phyloP scores from a whole-genome alignment of 2,113 vertebrate species.

The Pristiophorus japonicus region DNA sequence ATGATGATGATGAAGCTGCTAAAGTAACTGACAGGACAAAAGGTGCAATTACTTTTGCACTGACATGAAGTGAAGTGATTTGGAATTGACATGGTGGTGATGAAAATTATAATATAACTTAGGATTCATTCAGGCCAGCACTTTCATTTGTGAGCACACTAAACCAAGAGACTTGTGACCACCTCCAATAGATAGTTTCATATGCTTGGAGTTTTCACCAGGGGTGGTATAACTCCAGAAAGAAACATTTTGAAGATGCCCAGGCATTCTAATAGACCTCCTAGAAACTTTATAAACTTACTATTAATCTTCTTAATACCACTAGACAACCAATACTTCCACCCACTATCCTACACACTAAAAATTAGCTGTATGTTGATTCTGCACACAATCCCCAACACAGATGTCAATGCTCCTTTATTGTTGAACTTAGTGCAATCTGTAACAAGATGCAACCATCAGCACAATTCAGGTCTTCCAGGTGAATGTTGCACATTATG shows the following conservation, averaged over 20 bases:
- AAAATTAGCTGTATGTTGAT: background rate
- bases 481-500: background rate
- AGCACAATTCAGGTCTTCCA: background rate
- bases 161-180: background rate
- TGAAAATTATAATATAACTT: background rate
- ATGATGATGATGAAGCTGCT: no score
- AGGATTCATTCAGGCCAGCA: background rate
- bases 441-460: background rate
- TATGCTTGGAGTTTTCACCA: background rate
- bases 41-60: background rate
- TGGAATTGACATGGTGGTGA: background rate
- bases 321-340: background rate
- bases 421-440: background rate
- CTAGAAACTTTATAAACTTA: background rate
- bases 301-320: background rate
- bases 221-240: background rate
- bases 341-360: background rate
- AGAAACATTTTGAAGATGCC: background rate
- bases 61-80: background rate
- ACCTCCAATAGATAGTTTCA: background rate
- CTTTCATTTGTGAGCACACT: background rate
- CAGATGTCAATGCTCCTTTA: background rate
- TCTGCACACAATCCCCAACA: background rate
- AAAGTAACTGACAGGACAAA: background rate
- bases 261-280: background rate